Evolutionary conservation across 2,113 vertebrate species (phyloP), one percentile per base, ranked within the genome.

Genomic region (Vidua macroura): DNA sequence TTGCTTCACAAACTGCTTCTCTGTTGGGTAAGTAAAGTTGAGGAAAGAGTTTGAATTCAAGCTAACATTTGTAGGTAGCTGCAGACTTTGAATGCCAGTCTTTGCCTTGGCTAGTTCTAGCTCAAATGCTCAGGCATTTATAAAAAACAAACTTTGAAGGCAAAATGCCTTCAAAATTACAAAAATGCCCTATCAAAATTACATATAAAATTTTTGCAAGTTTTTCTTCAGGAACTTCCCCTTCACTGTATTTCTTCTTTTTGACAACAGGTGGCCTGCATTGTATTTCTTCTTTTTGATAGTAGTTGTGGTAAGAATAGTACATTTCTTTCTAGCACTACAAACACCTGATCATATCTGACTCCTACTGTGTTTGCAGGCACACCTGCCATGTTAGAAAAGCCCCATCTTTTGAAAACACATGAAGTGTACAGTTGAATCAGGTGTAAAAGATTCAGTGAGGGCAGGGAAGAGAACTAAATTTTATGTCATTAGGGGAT

Each of bases 401-500:
- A 41, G 2, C 13, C 4, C 1, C 7, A 15, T 30, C 15, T 76
- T 68, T 85, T 85, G 74, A 76, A 83, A 89, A 56, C 3, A 3
- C 7, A 3, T 31, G 0, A 48, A 44, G 5, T 24, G 1, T 13
- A 10, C 5, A 18, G 35, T 56, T 84, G 18, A 14, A 13, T 55
- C 2, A 7, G 15, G 13, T 51, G 13, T 19, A 4, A 74, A 81
- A 84, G 15, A 24, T 37, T 48, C 10, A 24, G 4, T 63, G 13
- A 6, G 10, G 7, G 7, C 6, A 68, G n/a, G 19, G 24, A 9
- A 10, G 13, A 72, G 8, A 13, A 43, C 43, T 92, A 35, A 33
- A 31, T 87, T 39, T 69, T 75, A 7, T 76, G 31, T 44, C 8
- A 3, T 41, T 31, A 53, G 11, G 10, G 10, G 7, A 7, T 69